Conservation (phyloP, 2,797 vertebrate genomes). For the Premnoplex brunnescens region DNA sequence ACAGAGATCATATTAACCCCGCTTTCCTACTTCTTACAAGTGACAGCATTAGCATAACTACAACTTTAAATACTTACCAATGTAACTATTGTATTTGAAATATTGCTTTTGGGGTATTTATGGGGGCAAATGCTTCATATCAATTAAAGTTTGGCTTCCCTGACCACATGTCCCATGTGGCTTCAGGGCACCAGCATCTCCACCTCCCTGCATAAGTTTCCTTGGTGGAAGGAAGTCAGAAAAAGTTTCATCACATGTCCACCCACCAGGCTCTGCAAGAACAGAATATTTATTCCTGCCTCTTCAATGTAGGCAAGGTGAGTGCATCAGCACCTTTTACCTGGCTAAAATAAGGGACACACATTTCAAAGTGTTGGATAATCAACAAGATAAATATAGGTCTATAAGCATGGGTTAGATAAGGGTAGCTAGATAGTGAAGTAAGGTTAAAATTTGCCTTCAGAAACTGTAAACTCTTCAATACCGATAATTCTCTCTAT, state of each 20-base stretch:
- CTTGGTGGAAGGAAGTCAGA: neutral
- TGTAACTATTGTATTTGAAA: neutral
- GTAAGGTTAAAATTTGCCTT: neutral
- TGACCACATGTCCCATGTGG: fast-evolving
- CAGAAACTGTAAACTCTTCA: neutral
- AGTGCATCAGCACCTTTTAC: neutral
- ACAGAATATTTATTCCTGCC: neutral
- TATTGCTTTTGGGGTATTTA: neutral
- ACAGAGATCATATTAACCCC: neutral
- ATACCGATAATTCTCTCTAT: neutral
- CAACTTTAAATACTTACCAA: neutral
- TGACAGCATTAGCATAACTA: neutral
- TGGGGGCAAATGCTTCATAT: neutral
- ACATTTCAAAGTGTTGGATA: neutral
- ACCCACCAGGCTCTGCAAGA: neutral
- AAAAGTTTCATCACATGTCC: neutral
- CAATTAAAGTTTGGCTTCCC: neutral
- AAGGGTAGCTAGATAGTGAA: neutral
- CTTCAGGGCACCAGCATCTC: neutral
- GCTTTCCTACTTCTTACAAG: neutral
- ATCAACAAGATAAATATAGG: neutral
- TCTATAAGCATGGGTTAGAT: neutral
- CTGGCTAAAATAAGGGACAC: neutral
- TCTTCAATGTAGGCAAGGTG: neutral
- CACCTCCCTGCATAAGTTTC: neutral